Base-by-base conservation (phyloP, 2,113 vertebrate species). In the Hiodon tergisus region DNA sequence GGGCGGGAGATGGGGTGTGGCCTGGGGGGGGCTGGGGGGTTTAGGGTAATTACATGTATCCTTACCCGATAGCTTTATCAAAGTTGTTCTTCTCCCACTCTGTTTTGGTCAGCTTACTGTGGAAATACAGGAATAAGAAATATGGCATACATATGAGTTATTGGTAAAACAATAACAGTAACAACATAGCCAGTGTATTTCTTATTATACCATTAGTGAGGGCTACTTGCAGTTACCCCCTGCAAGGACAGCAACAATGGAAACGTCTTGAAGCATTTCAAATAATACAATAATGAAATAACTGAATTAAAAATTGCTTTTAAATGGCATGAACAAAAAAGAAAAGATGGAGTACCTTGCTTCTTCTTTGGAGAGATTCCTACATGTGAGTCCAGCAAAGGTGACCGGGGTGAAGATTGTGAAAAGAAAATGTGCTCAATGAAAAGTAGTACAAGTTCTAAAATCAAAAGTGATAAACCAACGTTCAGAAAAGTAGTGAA, bases 61-160 rank as follows among this genome's bases (percentile, higher is more conserved):
- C 94, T 94, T 84, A 99, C 97, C 97, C 96, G 1, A 99, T 99
- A 31, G 97, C 95, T 80, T 98, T 97, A 87, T 98, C 96, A 79
- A 94, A 84, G 78, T 91, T 96, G 81, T 95, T 95, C 92, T 95
- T 95, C 78, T 96, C 95, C 95, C 94, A 97, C 69, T 98, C 96
- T 8, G 89, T 86, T 88, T 92, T 94, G 90, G 90, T 95, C 70
- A 92, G 87, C 66, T 97, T 95, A 87, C 96, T 97, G 85, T 73
- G 78, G 80, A 63, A 3, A 63, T 79, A 78, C 57, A 11, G 69
- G 79, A 71, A 76, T 3, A 80, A 74, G 71, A 85, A 73, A 87
- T 6, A 82, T 16, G 74, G 31, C 13, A 11, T 11, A 47, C 63
- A 65, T 31, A 1, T 47, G 17, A 66, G 6, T 46, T 16, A 47